Evolutionary conservation across 2,113 vertebrate genomes (phyloP).

Genomic region (Podilymbus podiceps): DNA sequence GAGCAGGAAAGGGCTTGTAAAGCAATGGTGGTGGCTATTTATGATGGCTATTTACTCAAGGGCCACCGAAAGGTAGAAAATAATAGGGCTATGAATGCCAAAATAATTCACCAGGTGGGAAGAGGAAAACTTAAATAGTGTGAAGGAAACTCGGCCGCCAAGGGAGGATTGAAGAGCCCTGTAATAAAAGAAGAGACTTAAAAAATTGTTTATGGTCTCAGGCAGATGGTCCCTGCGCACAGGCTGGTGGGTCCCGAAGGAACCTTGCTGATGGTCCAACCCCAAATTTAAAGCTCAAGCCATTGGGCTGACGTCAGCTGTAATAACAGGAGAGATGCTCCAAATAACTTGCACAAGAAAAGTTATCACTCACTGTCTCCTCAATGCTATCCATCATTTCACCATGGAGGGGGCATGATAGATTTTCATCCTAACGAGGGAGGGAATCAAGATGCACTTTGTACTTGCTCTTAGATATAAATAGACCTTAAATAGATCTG

Average conservation of each 20-base stretch:
- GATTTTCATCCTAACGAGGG: not conserved
- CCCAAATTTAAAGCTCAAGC: not conserved
- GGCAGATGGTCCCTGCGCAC: not conserved
- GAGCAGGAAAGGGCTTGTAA: not conserved
- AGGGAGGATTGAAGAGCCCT: not conserved
- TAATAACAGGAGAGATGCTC: not conserved
- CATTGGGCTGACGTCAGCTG: not conserved
- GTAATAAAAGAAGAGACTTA: not conserved
- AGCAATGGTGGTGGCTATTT: not conserved
- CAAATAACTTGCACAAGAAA: not conserved
- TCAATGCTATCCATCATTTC: not conserved
- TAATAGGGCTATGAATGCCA: not conserved
- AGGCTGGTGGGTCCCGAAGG: not conserved
- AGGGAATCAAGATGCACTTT: not conserved
- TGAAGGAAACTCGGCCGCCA: not conserved
- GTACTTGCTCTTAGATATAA: not conserved
- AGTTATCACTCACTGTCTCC: not conserved
- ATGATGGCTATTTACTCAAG: not conserved
- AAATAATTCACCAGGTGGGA: not conserved
- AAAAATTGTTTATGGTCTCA: not conserved
- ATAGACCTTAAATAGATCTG: not conserved
- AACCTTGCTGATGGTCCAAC: not conserved
- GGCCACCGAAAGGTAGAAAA: not conserved
- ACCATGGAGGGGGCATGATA: fast-evolving
- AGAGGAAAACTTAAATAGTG: not conserved